Evolutionary conservation across 2,113 vertebrate genomes (phyloP), one percentile per base, ranked within the genome.

Genomic region (Microcebus lehilahytsara): DNA sequence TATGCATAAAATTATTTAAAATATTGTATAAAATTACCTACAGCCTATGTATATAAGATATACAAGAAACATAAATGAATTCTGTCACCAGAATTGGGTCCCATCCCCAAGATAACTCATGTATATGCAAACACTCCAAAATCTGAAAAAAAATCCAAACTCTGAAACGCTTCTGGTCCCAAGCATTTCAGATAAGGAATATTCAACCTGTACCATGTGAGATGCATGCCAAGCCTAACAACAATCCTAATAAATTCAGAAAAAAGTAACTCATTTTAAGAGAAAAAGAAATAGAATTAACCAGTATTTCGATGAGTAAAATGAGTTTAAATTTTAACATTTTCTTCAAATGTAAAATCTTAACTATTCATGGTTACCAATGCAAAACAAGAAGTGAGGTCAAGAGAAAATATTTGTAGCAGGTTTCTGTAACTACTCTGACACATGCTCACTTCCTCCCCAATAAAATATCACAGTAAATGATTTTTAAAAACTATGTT

Each of bases 391-490:
- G 53, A 89, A 42, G 23, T 46, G 23, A 92, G 30, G 37, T 94
- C 69, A 91, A 91, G 32, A 77, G 74, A 32, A 32, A 84, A 49
- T 23, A 87, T 32, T 60, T 40, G 90, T 42, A 51, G 77, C 20
- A 46, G 40, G 11, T 72, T 96, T 94, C 93, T 87, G 25, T n/a
- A 84, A 72, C 17, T 14, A 12, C 80, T 96, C 9, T 20, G 46
- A 72, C 12, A 58, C 75, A 60, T 37, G 58, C 74, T 96, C 22
- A 66, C 77, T 60, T 40, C 86, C 2, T 19, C 5, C 20, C n/a
- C 94, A 79, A 89, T 37, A 94, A 89, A 98, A 97, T 34, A 96
- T 20, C 49, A 32, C 23, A 80, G 51, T 74, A 78, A 96, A 14
- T 62, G 27, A 94, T 51, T 53, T 13, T 51, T 53, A 6, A 56